Evolutionary conservation across 2,797 vertebrate species (phyloP), one percentile per base, ranked within the genome.

Genomic region (Neosalanx taihuensis): DNA sequence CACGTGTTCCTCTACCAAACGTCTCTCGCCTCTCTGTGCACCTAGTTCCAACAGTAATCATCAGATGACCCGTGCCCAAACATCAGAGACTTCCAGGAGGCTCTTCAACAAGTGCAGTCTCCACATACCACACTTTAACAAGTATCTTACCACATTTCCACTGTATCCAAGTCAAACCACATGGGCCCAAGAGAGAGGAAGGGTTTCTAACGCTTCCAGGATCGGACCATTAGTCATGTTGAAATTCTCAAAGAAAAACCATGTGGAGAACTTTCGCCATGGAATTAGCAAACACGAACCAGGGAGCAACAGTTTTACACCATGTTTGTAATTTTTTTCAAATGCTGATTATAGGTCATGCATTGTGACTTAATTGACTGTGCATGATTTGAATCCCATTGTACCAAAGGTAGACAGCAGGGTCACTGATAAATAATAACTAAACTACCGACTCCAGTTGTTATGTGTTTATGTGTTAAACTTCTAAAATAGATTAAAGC

Each of bases 81-180:
- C 84, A 87, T 85, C 81, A 87, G 85, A 83, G 77, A 72, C 75
- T 78, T 80, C 79, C 86, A 69, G 83, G 87, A 88, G 89, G 86
- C 84, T 79, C 88, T 85, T 91, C 86, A 86, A 84, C 90, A 88
- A 87, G 85, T 92, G 87, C 87, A 92, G 83, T 83, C 76, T 72
- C 88, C 86, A 87, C 92, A 94, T 93, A 91, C 92, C 92, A 90
- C 82, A 89, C 83, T 93, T 89, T 93, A 93, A 94, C 90, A 93
- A 94, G 92, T 91, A 90, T 93, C 92, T 93, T 89, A 93, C 86
- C 90, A 83, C 89, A 83, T 92, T 94, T 89, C 82, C 87, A 79
- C 93, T 95, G 94, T 94, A 95, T 93, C 94, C 93, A 92, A 96
- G 91, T 89, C 87, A 76, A 95, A 95, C 91, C 94, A 96, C 89